Conservation (phyloP, 2,113 vertebrate species). For the Macquaria ambigua region DNA sequence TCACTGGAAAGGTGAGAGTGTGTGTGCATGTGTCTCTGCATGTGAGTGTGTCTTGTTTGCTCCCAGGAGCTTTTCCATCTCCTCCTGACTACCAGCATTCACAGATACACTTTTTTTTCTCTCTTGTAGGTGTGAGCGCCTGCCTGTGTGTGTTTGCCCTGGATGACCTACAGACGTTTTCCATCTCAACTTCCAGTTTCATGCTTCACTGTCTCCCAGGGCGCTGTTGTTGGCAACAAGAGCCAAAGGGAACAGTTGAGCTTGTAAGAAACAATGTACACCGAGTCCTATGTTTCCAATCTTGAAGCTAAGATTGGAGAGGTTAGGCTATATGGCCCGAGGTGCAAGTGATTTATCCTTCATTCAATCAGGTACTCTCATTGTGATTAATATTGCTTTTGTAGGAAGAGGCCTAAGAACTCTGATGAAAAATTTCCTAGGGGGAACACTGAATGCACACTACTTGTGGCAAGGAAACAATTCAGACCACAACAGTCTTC, state of each 20-base stretch:
- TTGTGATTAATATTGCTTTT: background rate
- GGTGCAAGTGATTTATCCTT: background rate
- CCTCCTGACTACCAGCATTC: slow-evolving; percentile 7
- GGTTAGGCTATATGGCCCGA: background rate
- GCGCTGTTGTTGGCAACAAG: slow-evolving; percentile 9
- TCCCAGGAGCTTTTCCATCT: slow-evolving; percentile 34
- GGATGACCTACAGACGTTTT: slow-evolving; percentile 38
- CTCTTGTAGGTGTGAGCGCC: slow-evolving; percentile 6
- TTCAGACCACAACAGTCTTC: background rate
- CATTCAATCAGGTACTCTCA: slow-evolving; percentile 1
- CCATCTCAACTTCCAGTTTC: slow-evolving; percentile 30
- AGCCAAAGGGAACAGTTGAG: slow-evolving; percentile 19
- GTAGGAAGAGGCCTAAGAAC: background rate
- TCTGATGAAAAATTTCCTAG: background rate
- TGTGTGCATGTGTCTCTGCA: background rate
- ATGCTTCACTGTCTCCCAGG: slow-evolving; percentile 35
- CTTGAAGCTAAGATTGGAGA: slow-evolving; percentile 8
- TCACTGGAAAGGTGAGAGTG: background rate
- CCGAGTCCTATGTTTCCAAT: background rate
- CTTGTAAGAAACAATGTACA: slow-evolving; percentile 19
- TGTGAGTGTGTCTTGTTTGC: slow-evolving; percentile 27
- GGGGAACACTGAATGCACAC: background rate
- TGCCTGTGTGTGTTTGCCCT: slow-evolving; percentile 39
- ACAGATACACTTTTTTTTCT: slow-evolving; percentile 1
- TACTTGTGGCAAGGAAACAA: slow-evolving; percentile 17